phyloP scores from a whole-genome alignment of 1,140 invertebrate species.

The Lepidurus arcticus region DNA sequence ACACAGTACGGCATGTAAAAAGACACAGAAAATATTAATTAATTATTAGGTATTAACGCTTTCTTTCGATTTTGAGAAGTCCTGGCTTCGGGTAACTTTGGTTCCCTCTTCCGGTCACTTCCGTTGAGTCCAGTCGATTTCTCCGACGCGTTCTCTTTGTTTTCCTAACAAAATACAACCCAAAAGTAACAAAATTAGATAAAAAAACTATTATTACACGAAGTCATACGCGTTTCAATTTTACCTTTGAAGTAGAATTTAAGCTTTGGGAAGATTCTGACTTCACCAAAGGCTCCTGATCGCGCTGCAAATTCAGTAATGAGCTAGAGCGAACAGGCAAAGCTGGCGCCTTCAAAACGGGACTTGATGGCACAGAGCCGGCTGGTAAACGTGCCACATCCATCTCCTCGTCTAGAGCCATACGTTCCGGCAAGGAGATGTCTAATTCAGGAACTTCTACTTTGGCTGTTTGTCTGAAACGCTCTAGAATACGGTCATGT shows the following conservation, averaged over 20 bases:
- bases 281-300: neutral
- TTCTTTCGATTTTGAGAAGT: neutral
- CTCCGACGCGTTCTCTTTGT: neutral
- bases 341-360: neutral
- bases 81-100: neutral
- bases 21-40: neutral
- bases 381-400: neutral
- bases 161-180: neutral
- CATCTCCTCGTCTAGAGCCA: neutral
- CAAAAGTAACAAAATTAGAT: neutral
- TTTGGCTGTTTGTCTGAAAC: conserved; percentile 46
- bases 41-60: neutral
- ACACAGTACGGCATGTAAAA: neutral
- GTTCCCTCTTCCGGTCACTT: neutral
- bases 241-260: neutral
- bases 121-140: neutral
- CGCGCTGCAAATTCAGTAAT: neutral
- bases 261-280: neutral
- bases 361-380: neutral
- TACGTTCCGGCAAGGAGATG: neutral
- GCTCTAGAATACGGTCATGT: conserved; percentile 57
- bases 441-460: conserved; percentile 23
- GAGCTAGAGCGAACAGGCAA: neutral
- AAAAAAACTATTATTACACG: neutral
- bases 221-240: neutral